Percentiles rank a stretch among this genome's conserved stretches.
phyloP scores from a whole-genome alignment of 2,113 vertebrate species.

The Onychostruthus taczanowskii region DNA sequence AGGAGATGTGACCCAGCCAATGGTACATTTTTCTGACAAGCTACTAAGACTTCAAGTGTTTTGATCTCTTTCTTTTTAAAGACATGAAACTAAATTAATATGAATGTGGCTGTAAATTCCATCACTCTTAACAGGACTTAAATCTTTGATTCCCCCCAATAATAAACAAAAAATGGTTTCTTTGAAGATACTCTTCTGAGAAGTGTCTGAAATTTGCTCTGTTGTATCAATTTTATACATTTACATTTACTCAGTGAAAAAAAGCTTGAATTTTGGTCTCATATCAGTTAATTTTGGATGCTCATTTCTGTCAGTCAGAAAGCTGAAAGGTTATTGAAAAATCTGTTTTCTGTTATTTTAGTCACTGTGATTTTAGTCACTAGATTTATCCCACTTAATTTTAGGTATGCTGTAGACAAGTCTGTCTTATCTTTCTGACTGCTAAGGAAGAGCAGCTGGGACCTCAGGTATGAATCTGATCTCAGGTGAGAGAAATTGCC shows the following conservation, averaged over 20 bases:
- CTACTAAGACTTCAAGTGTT: slow-evolving; percentile 25
- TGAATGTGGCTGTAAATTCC: not conserved
- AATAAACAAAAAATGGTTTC: not conserved
- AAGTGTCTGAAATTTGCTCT: not conserved
- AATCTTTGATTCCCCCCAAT: slow-evolving; percentile 1
- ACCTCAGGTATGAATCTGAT: not conserved
- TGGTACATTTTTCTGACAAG: slow-evolving; percentile 33
- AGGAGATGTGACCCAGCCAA: slow-evolving; percentile 28
- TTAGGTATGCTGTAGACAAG: not conserved
- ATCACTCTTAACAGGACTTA: not conserved
- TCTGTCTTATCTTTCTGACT: not conserved
- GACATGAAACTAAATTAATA: not conserved
- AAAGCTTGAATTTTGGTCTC: not conserved
- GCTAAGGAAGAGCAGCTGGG: not conserved
- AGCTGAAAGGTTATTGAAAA: not conserved
- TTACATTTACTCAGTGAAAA: not conserved
- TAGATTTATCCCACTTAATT: not conserved
- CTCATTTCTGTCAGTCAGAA: not conserved
- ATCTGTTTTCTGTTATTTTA: not conserved
- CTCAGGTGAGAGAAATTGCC: not conserved
- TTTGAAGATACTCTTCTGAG: not conserved
- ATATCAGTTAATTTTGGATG: not conserved
- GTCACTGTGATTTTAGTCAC: not conserved
- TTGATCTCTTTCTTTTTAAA: slow-evolving; percentile 31
- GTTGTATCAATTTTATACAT: not conserved